Percentiles rank a stretch among this genome's conserved stretches.
Conservation (phyloP, 92 coral and sea anemone species). For the Epizoanthus illoricatus region DNA sequence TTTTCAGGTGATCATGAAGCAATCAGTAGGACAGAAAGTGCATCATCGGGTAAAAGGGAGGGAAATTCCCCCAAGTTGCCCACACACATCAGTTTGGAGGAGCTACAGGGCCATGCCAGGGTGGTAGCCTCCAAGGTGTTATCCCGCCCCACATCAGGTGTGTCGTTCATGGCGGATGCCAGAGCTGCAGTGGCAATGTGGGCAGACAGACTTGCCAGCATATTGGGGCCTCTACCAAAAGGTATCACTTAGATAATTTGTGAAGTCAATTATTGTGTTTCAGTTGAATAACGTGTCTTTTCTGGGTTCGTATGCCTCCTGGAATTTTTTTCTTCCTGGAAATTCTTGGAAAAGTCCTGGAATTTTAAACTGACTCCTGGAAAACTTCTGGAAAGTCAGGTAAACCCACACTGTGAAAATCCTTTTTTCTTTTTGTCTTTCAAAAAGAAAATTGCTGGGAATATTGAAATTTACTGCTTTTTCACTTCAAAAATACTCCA, state of each 20-base stretch:
- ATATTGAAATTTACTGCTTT: no score
- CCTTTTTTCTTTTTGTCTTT: no score
- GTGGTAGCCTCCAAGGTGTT: conserved; percentile 64
- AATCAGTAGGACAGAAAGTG: not conserved
- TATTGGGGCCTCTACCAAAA: conserved; percentile 80
- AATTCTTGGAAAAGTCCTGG: no score
- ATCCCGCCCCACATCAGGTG: conserved; percentile 86
- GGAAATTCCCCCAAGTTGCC: conserved; percentile 47
- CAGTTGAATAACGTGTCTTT: no score
- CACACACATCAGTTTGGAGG: conserved; percentile 81
- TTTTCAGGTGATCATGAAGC: not conserved
- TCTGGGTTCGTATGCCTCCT: no score
- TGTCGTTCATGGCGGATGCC: conserved; percentile 74
- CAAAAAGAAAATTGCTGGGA: no score
- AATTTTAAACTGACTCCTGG: no score
- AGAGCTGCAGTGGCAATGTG: conserved; percentile 85
- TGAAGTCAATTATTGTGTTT: no score
- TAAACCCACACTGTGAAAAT: no score
- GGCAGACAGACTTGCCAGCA: conserved; percentile 78
- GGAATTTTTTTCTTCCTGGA: no score
- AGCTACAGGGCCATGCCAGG: conserved; percentile 68
- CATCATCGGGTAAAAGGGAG: not conserved
- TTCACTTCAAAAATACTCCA: no score
- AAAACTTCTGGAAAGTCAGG: no score
- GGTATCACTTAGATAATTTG: conserved; percentile 42